phyloP scores from a whole-genome alignment of 2,888 invertebrate species.

The Leistus spinibarbis region DNA sequence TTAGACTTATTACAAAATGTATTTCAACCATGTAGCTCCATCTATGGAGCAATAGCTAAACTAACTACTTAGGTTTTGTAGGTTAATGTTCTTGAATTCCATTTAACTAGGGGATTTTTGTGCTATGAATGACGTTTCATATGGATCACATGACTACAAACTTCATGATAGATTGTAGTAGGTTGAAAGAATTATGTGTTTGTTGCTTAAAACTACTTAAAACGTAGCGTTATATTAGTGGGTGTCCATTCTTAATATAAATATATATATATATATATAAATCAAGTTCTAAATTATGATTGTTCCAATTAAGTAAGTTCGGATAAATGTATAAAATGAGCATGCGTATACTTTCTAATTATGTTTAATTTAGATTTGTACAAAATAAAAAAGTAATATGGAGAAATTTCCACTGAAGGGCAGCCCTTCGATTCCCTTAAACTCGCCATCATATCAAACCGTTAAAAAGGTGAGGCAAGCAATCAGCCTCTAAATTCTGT shows the following conservation, averaged over 20 bases:
- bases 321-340: background rate
- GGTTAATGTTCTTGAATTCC: background rate
- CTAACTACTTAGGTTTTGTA: background rate
- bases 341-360: constrained; percentile 22
- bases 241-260: background rate
- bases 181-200: background rate
- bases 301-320: background rate
- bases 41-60: background rate
- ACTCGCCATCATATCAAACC: constrained; percentile 65
- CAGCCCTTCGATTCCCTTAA: constrained; percentile 58
- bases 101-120: background rate
- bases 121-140: background rate
- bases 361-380: constrained; percentile 33
- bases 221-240: background rate
- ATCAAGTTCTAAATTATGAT: background rate
- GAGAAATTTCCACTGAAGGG: constrained; percentile 76
- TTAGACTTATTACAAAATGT: background rate
- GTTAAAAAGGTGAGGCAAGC: constrained; percentile 65
- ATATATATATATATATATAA: background rate
- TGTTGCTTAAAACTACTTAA: background rate
- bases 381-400: constrained; percentile 59
- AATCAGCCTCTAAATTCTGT: too few relatives aligned
- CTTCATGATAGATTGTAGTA: background rate
- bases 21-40: background rate
- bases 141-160: background rate